These are phyloP conservation scores for Aleadryas rufinucha DNA, from an alignment of 2,113 vertebrate genomes.

Conservation along the genomic window DNA sequence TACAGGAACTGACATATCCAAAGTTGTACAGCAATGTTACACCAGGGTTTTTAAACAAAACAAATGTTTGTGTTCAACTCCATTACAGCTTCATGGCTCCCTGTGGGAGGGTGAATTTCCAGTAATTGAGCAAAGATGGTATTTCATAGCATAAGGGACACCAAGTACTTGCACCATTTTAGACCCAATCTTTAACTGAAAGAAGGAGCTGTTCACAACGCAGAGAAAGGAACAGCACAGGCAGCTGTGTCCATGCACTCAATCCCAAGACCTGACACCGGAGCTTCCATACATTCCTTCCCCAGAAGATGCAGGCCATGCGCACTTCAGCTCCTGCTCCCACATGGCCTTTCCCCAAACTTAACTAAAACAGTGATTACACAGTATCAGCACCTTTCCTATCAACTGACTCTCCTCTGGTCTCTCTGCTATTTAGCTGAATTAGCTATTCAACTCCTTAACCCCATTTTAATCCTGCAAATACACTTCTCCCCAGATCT, in stretches of 20 bases:
- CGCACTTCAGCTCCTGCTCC: not conserved
- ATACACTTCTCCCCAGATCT: not conserved
- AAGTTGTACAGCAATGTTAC: slow-evolving; percentile 29
- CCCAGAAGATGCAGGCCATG: not conserved
- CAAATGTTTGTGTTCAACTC: slow-evolving; percentile 54
- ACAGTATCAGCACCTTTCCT: not conserved
- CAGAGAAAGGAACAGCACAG: not conserved
- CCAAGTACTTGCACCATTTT: not conserved
- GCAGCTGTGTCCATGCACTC: not conserved
- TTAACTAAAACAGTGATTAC: not conserved
- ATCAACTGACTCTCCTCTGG: not conserved
- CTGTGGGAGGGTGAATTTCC: slow-evolving; percentile 37
- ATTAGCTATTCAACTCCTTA: not conserved
- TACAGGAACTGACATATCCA: slow-evolving; percentile 63
- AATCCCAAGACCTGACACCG: not conserved
- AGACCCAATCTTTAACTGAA: not conserved
- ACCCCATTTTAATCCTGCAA: not conserved
- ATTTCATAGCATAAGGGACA: not conserved
- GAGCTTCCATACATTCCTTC: not conserved
- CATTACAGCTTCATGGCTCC: not conserved
- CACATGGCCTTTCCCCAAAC: not conserved
- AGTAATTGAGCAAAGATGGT: slow-evolving; percentile 34
- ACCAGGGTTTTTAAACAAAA: slow-evolving; percentile 64
- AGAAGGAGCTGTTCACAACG: not conserved
- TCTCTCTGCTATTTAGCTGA: not conserved